Percentiles rank a stretch among this genome's conserved stretches.
These are phyloP conservation scores for Drosophila sucinea DNA, from an alignment of 1,140 invertebrate species.

Conservation along the genomic window DNA sequence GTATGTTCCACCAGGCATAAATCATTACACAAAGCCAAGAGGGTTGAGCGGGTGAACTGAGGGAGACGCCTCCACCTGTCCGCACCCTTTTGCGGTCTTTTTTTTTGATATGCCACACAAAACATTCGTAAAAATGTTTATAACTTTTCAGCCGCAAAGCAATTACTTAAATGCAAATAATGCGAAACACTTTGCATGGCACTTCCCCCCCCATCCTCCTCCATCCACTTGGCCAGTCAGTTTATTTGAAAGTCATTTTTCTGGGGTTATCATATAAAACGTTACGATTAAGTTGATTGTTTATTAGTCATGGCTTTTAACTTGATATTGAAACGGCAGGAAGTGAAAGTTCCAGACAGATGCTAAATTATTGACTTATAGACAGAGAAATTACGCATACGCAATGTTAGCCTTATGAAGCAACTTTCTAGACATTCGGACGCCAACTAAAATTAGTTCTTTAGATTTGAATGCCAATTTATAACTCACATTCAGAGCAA, in stretches of 20 bases:
- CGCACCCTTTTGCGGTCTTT: constrained; percentile 10
- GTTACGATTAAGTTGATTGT: constrained; percentile 13
- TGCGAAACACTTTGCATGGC: constrained; percentile 10
- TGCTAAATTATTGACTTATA: background rate
- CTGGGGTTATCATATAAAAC: constrained; percentile 6
- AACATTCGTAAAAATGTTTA: constrained; percentile 21
- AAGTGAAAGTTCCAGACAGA: background rate
- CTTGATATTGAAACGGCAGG: background rate
- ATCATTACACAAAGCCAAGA: constrained; percentile 50
- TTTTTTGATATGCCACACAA: constrained; percentile 7
- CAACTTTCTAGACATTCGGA: too few relatives aligned
- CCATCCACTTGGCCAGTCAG: background rate
- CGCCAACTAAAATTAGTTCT: too few relatives aligned
- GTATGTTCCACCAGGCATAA: constrained; percentile 58
- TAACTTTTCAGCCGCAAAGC: constrained; percentile 7
- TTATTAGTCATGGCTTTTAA: constrained; percentile 4
- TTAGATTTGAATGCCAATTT: too few relatives aligned
- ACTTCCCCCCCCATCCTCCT: background rate
- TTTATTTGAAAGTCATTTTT: constrained; percentile 18
- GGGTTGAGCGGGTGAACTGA: too few relatives aligned
- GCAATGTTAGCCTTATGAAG: too few relatives aligned
- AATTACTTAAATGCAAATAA: constrained; percentile 23
- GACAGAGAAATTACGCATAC: background rate
- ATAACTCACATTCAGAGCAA: too few relatives aligned
- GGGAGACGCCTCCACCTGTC: constrained; percentile 2